These are phyloP conservation scores for Leptothorax acervorum DNA, from an alignment of 2,888 invertebrate genomes.

Conservation along the genomic window DNA sequence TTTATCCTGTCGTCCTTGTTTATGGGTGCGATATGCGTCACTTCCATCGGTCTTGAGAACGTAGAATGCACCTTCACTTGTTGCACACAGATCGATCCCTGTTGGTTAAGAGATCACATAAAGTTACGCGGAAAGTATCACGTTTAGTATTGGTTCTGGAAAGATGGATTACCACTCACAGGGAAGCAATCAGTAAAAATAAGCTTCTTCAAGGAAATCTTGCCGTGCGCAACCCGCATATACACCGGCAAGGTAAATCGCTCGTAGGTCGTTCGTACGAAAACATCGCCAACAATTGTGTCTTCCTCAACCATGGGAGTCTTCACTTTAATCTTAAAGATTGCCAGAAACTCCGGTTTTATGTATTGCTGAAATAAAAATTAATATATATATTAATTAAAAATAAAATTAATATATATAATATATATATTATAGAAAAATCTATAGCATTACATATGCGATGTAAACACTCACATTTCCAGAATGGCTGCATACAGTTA, in stretches of 20 bases:
- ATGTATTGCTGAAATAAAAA: constrained; percentile 86
- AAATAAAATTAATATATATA: neutral
- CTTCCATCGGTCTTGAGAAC: constrained; percentile 93
- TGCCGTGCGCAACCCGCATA: constrained; percentile 92
- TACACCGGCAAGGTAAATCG: constrained; percentile 90
- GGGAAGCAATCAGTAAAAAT: constrained; percentile 93
- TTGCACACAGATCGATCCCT: constrained; percentile 93
- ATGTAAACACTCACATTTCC: constrained; percentile 79
- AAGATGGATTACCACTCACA: constrained; percentile 86
- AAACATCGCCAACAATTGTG: constrained; percentile 89
- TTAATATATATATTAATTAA: neutral
- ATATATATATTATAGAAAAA: neutral
- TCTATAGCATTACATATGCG: neutral
- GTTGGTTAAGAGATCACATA: constrained; percentile 73
- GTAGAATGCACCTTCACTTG: constrained; percentile 93
- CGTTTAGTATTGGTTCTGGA: neutral
- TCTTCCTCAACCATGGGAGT: constrained; percentile 90
- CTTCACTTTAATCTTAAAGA: constrained; percentile 90
- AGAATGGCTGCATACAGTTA: constrained; percentile 82
- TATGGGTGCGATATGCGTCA: constrained; percentile 89
- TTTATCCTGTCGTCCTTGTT: constrained; percentile 83
- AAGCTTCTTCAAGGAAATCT: constrained; percentile 87
- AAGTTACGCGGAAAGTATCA: neutral
- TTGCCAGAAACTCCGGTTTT: constrained; percentile 88
- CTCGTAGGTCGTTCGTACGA: constrained; percentile 91